Base-by-base conservation (phyloP, 2,888 invertebrate species). In the Tachystola acroxantha region DNA sequence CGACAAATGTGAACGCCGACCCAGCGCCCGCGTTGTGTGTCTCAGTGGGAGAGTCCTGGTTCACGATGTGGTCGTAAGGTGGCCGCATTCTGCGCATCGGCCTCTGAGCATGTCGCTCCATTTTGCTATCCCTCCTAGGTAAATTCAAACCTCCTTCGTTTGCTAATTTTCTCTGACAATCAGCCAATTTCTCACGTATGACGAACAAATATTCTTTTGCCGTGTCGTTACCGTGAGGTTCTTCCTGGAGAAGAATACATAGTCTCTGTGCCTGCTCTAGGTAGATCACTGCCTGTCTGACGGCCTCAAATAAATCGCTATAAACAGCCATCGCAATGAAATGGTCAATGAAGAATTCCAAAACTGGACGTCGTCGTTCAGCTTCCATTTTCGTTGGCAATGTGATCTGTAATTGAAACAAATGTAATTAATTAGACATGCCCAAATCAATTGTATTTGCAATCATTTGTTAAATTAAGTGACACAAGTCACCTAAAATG, bases 311-410 rank as follows among this genome's bases (percentile, higher is more conserved):
- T 43, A 88, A 87, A 10, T 89, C 88, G 44, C 92, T 91, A 32
- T 88, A 88, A 35, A 90, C 87, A 0, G 92, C 90, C 88, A 94
- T 92, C 34, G 89, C 88, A 22, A 94, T 88, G 52, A 93, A 92
- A 55, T 94, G 93, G 10, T 90, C 82, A 32, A 94, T 90, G 52
- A 95, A 92, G 55, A 92, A 91, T 57, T 91, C 90, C 0, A 94
- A 67, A 1, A 94, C 79, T 36, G 89, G 70, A n/a, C 90, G 85
- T 31, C 90, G 84, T 33, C 92, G 88, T 41, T 89, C 81, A 1
- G 87, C 61, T 37, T 92, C 91, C 64, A 93, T 67, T 57, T 76
- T 80, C 6, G 61, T 32, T 14, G 84, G 82, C 40, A 87, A 39
- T 42, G 76, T 73, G 40, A 74, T 66, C 88, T 88, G 71, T 13